Evolutionary conservation across 2,113 vertebrate genomes (phyloP).

Genomic region (Psilopsiagon aymara): DNA sequence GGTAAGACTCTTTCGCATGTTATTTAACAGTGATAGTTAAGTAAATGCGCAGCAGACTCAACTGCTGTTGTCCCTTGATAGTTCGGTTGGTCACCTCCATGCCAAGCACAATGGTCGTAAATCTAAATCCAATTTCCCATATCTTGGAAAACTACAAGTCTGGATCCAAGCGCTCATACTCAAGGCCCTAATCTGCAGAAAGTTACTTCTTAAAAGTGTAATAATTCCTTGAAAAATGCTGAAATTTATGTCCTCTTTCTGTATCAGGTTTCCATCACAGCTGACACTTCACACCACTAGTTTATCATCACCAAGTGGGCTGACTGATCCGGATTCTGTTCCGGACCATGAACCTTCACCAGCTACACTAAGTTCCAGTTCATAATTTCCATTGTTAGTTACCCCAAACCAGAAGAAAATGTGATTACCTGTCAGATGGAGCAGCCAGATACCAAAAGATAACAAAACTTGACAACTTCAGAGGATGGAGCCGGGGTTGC

Average conservation of each 20-base stretch:
- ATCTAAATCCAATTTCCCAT: background rate
- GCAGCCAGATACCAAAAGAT: background rate
- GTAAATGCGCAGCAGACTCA: background rate
- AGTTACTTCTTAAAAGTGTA: background rate
- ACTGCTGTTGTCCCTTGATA: background rate
- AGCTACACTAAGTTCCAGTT: background rate
- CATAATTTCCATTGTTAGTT: background rate
- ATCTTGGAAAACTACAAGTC: background rate
- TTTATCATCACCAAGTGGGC: background rate
- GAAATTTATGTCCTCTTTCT: background rate
- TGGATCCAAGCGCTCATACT: rapidly evolving
- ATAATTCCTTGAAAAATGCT: background rate
- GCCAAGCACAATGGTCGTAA: background rate
- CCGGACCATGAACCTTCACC: background rate
- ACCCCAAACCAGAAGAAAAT: background rate
- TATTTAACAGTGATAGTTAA: background rate
- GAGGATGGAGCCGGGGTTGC: rapidly evolving
- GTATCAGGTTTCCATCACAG: background rate
- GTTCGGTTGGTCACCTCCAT: background rate
- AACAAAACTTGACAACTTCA: background rate
- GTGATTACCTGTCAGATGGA: background rate
- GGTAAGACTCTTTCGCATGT: background rate
- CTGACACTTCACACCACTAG: background rate
- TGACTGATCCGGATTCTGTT: background rate
- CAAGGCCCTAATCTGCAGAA: background rate